Conservation (phyloP, 2,797 vertebrate genomes). For the Thamnophis elegans region DNA sequence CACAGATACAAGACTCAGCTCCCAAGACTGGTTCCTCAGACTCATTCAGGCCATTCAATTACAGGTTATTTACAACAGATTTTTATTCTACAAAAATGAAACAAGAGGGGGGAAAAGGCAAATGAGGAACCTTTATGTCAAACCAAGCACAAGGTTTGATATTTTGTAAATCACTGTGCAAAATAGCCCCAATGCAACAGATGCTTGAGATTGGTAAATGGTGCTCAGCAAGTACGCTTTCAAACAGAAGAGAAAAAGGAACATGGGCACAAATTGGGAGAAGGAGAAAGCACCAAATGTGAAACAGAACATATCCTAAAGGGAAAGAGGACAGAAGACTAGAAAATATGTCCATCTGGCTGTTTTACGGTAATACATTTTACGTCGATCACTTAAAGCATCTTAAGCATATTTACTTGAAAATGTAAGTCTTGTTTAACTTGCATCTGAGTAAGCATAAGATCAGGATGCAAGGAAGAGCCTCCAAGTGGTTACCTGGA, state of each 20-base stretch:
- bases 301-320: neutral
- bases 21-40: conserved; percentile 41
- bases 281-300: conserved; percentile 1
- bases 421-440: neutral
- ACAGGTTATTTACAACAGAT: conserved; percentile 64
- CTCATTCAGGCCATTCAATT: conserved; percentile 44
- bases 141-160: conserved; percentile 38
- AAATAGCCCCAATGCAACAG: conserved; percentile 11
- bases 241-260: neutral
- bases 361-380: conserved; percentile 16
- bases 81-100: conserved; percentile 35
- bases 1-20: conserved; percentile 34
- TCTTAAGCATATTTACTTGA: neutral
- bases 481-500: neutral
- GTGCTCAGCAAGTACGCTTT: neutral
- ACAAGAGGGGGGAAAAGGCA: conserved; percentile 29
- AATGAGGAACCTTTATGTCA: conserved; percentile 46
- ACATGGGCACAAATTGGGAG: neutral
- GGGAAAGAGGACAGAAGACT: neutral
- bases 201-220: neutral
- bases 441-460: neutral
- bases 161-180: conserved; percentile 28
- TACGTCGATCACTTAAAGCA: neutral
- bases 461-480: neutral
- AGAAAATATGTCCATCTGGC: neutral